Percentiles rank a stretch among this genome's conserved stretches.
phyloP scores from a whole-genome alignment of 1,140 invertebrate species.

The Scaptomyza hsui region DNA sequence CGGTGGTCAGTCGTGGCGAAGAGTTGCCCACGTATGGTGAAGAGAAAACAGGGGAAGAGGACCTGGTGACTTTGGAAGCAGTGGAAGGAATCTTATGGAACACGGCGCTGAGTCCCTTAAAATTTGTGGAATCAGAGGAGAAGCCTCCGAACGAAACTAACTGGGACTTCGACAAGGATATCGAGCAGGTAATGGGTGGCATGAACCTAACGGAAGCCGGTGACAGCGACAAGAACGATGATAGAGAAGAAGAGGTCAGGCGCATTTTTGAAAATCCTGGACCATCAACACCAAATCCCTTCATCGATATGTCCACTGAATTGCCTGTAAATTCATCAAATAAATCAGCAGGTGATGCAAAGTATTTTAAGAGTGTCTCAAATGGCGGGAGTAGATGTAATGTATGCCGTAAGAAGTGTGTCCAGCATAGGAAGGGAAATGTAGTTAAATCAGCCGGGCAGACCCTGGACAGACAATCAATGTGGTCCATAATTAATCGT shows the following conservation, averaged over 20 bases:
- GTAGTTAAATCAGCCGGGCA: background rate
- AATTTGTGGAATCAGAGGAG: too few species aligned
- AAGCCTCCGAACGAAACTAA: background rate
- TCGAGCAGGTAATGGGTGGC: background rate
- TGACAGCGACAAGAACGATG: background rate
- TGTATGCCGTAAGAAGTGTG: background rate
- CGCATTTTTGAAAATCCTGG: background rate
- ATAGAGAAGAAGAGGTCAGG: background rate
- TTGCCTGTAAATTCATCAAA: conserved; percentile 44
- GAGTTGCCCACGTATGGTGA: background rate
- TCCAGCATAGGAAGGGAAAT: background rate
- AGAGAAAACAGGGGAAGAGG: background rate
- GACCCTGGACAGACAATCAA: background rate
- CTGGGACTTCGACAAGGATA: background rate
- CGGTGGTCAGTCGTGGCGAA: conserved; percentile 7
- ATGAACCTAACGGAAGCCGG: background rate
- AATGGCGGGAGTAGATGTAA: background rate
- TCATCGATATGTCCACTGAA: conserved; percentile 40
- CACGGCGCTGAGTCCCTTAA: background rate
- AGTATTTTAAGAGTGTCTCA: conserved; percentile 33
- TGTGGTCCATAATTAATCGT: conserved; percentile 24
- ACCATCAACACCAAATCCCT: background rate
- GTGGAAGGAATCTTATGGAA: conserved; percentile 31
- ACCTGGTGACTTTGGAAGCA: background rate
- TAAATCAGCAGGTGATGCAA: conserved; percentile 50